Evolutionary conservation across 1,140 invertebrate species (phyloP), one percentile per base, ranked within the genome.

Genomic region (Ostrea denselamellosa): DNA sequence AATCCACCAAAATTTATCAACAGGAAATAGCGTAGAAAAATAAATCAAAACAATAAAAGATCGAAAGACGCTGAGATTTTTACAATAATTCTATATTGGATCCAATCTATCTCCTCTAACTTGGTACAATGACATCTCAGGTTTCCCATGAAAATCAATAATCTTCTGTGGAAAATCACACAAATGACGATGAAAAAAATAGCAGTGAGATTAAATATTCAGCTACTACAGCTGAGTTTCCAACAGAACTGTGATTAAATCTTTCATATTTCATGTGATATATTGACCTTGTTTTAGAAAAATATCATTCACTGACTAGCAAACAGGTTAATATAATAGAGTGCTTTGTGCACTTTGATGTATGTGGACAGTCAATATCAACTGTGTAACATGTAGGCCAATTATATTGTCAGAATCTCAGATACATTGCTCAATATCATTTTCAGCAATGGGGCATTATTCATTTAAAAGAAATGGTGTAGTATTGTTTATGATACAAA

Each of bases 111-210:
- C 68, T 25, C 28, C 68, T 77, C 68, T 28, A 77, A 25, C 25
- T 28, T 25, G 14, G 12, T 25, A 77, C 8, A 77, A 25, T 14
- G 25, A 77, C 68, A 28, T 77, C 25, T 77, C 68, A 12, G 68
- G 68, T 77, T 77, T 34, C 68, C 28, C 68, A 77, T 77, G 25
- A 28, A 77, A 77, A 77, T 77, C 68, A 77, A 77, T 77, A 34
- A 17, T 14, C 14, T 25, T 77, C 68, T 14, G 25, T 22, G 68
- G 22, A 77, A 28, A 44, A 77, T 25, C 68, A 71, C 68, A 71
- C 10, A 28, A 12, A 28, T 25, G 22, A 28, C 8, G 28, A 25
- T 77, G 68, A 77, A 25, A 62, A n/a, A n/a, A 77, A 77, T 34
- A n/a, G 34, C 28, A 17, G 68, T 10, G 8, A 77, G 28, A 34